Evolutionary conservation across 1,140 invertebrate genomes (phyloP).

Genomic region (Heliconius congener): DNA sequence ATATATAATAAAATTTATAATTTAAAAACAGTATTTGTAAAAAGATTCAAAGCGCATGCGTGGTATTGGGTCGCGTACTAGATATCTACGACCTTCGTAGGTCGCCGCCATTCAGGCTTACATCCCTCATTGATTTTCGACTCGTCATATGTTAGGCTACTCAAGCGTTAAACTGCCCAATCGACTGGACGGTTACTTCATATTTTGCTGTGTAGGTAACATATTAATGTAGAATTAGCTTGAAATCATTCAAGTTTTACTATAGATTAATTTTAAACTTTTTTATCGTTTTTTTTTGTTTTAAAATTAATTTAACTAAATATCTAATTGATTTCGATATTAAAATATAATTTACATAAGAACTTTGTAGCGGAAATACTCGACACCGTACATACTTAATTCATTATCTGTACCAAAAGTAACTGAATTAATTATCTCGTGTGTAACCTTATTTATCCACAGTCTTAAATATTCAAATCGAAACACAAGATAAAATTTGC

Average conservation of each 20-base stretch:
- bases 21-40: not conserved
- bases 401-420: not conserved
- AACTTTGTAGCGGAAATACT: not conserved
- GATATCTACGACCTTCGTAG: constrained; percentile 64
- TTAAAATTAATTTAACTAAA: too few species aligned
- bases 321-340: not conserved
- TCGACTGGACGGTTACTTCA: constrained; percentile 11
- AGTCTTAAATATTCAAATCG: constrained; percentile 35
- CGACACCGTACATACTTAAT: not conserved
- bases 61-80: constrained; percentile 58
- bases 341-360: not conserved
- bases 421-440: not conserved
- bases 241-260: not conserved
- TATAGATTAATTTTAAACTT: too few species aligned
- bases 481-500: constrained; percentile 35
- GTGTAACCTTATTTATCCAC: constrained; percentile 32
- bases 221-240: not conserved
- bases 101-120: constrained; percentile 66
- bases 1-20: not conserved
- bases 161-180: constrained; percentile 36
- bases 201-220: not conserved
- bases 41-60: constrained; percentile 54
- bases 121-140: constrained; percentile 71
- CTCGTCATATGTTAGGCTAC: constrained; percentile 50
- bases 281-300: too few species aligned